phyloP scores from a whole-genome alignment of 2,797 vertebrate genomes.

The Balearica regulorum region DNA sequence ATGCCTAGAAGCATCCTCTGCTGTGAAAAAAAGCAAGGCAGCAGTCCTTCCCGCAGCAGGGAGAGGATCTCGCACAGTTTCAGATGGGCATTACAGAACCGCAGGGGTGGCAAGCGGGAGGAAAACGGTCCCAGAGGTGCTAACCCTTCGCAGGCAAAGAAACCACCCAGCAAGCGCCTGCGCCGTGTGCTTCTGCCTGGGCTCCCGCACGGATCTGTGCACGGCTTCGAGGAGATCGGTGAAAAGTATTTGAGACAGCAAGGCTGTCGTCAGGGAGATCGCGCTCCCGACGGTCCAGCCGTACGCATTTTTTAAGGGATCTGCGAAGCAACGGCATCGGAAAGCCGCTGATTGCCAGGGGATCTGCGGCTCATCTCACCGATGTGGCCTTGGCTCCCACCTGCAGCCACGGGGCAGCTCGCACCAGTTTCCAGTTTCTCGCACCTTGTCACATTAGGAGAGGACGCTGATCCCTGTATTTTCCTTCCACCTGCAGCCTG shows the following conservation, averaged over 20 bases:
- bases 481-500: neutral
- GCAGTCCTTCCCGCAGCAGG: neutral
- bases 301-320: neutral
- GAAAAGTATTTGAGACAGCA: neutral
- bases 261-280: neutral
- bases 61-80: neutral
- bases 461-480: fast-evolving
- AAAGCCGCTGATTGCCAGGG: neutral
- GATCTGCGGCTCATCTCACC: neutral
- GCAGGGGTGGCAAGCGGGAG: neutral
- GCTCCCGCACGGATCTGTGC: fast-evolving
- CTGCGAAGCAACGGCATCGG: fast-evolving
- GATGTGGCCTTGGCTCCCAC: constrained; percentile 41
- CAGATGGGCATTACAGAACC: neutral
- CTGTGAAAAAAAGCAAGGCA: neutral
- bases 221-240: fast-evolving
- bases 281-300: fast-evolving
- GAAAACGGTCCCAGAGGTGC: fast-evolving
- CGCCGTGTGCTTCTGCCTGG: fast-evolving
- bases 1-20: neutral
- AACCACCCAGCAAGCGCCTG: neutral
- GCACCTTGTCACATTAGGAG: neutral
- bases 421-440: neutral
- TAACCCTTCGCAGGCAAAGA: neutral
- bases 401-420: constrained; percentile 1